A percentile compares a stretch with the other conserved stretches of the same genome.
These are phyloP conservation scores for Maniola jurtina DNA, from an alignment of 1,140 invertebrate genomes.

Conservation along the genomic window DNA sequence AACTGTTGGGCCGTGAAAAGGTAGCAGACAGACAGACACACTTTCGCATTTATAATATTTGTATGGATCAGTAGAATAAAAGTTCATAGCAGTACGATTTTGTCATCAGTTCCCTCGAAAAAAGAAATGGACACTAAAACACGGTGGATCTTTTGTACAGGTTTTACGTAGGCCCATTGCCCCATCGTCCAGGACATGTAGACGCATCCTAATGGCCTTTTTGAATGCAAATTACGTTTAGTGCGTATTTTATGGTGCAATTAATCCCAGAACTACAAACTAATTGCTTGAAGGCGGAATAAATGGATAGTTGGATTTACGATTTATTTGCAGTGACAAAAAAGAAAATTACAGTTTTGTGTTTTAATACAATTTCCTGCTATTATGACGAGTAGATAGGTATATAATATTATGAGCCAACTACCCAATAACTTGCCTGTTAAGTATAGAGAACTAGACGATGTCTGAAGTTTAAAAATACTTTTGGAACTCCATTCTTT, in stretches of 20 bases:
- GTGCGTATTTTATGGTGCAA: slow-evolving; percentile 44
- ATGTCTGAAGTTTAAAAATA: too few species aligned
- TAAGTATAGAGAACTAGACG: too few species aligned
- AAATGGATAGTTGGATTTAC: background rate
- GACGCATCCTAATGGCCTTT: slow-evolving; percentile 37
- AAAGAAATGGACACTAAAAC: slow-evolving; percentile 5
- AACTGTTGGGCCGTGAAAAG: too few species aligned
- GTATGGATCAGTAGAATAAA: too few species aligned
- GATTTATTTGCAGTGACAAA: background rate
- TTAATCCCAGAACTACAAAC: slow-evolving; percentile 40
- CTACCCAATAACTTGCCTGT: too few species aligned
- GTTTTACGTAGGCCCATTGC: slow-evolving; percentile 19
- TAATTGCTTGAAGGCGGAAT: slow-evolving; percentile 34
- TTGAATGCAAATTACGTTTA: slow-evolving; percentile 50
- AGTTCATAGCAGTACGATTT: background rate
- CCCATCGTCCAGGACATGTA: slow-evolving; percentile 34
- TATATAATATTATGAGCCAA: too few species aligned
- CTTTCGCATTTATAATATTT: too few species aligned
- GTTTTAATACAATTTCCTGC: background rate
- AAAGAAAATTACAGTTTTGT: background rate
- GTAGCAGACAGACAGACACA: too few species aligned
- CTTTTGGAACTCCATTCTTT: too few species aligned
- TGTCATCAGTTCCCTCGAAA: slow-evolving; percentile 4
- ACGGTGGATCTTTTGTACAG: slow-evolving; percentile 18
- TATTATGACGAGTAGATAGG: background rate